Conservation (phyloP, 2,113 vertebrate genomes). For the Poicephalus meyeri region DNA sequence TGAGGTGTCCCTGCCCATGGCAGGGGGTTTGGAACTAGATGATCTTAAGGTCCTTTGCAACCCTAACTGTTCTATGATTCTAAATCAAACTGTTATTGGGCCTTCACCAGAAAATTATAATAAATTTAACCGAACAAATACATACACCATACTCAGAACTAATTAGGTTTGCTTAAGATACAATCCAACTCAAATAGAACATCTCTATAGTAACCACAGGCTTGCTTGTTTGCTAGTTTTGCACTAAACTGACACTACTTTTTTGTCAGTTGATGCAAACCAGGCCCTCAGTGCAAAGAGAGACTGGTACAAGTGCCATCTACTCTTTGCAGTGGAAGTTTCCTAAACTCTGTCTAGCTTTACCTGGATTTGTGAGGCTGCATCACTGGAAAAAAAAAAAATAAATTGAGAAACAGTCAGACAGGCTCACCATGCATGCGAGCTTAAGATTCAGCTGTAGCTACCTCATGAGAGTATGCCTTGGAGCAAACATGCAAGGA, state of each 20-base stretch:
- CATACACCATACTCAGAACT: neutral
- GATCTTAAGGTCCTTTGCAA: too few species aligned
- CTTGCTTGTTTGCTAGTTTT: neutral
- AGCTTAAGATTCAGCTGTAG: neutral
- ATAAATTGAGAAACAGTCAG: accelerated
- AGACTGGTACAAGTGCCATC: neutral
- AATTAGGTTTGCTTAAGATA: neutral
- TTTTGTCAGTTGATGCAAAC: neutral
- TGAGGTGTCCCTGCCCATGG: too few species aligned
- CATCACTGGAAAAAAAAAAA: neutral
- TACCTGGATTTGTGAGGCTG: neutral
- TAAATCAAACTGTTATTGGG: neutral
- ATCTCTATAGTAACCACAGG: neutral
- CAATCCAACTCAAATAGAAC: neutral
- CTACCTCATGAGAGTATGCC: neutral
- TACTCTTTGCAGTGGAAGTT: neutral
- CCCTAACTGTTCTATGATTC: too few species aligned
- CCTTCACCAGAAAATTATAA: neutral
- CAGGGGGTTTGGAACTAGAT: too few species aligned
- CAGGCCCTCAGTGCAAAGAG: neutral
- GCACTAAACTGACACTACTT: neutral
- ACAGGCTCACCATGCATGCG: neutral
- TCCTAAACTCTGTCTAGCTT: neutral
- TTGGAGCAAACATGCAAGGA: accelerated
- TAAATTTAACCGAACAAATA: neutral